phyloP scores from a whole-genome alignment of 2,113 vertebrate genomes.

The Nymphicus hollandicus region DNA sequence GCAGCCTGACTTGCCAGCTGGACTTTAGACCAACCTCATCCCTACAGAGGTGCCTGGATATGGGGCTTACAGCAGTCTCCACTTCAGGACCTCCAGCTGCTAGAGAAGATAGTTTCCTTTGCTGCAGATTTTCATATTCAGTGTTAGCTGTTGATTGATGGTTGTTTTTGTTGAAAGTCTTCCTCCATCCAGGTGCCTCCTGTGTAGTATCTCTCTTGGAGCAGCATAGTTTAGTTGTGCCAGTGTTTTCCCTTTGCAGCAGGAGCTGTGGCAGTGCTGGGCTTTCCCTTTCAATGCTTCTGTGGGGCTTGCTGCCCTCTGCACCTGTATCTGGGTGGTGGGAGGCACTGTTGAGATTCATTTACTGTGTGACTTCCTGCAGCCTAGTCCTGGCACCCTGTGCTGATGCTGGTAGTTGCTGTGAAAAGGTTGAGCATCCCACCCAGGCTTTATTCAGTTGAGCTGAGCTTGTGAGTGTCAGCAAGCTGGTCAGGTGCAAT shows the following conservation, averaged over 20 bases:
- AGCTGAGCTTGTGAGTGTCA: too few relatives aligned
- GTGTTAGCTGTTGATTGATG: accelerated
- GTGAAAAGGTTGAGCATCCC: neutral
- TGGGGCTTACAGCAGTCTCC: accelerated
- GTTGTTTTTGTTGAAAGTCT: neutral
- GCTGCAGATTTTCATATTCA: accelerated
- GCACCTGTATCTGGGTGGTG: neutral
- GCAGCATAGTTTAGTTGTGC: neutral
- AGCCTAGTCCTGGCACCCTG: too few relatives aligned
- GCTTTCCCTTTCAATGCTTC: neutral
- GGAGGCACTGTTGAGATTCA: neutral
- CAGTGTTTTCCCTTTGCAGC: too few relatives aligned
- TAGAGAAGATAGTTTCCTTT: neutral
- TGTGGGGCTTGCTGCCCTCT: neutral
- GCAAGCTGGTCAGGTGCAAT: neutral
- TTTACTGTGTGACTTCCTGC: accelerated
- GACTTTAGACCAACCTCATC: accelerated
- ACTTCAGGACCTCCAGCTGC: neutral
- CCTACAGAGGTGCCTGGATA: accelerated
- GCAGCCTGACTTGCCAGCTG: accelerated
- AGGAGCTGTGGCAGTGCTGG: neutral
- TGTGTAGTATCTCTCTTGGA: neutral
- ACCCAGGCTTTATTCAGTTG: neutral
- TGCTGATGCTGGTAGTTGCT: accelerated
- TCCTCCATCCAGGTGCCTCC: accelerated